Percentiles rank a stretch among this genome's conserved stretches.
These are phyloP conservation scores for Harmothoe impar DNA, from an alignment of 2,888 invertebrate genomes.

Conservation along the genomic window DNA sequence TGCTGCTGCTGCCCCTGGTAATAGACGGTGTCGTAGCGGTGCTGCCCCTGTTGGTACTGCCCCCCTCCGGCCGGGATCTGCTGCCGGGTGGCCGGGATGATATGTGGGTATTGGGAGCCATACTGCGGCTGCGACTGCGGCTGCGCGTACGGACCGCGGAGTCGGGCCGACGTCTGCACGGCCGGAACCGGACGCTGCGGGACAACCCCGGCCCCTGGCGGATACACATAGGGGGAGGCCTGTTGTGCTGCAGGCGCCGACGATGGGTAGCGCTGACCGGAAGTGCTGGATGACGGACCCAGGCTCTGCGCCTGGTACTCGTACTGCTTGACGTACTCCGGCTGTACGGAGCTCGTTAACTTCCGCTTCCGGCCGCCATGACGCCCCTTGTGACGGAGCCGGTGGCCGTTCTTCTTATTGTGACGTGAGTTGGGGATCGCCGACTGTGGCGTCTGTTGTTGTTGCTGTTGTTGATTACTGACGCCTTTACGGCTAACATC, in stretches of 20 bases:
- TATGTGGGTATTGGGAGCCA: slow-evolving; percentile 39
- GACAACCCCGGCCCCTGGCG: slow-evolving; percentile 23
- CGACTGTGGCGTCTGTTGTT: background rate
- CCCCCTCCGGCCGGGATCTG: background rate
- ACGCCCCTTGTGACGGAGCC: slow-evolving; percentile 54
- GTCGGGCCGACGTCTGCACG: slow-evolving; percentile 10
- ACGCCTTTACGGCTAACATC: background rate
- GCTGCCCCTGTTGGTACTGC: background rate
- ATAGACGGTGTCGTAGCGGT: slow-evolving; percentile 40
- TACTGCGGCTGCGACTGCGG: slow-evolving; percentile 5
- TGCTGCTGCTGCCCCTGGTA: background rate
- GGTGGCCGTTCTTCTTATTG: slow-evolving; percentile 56
- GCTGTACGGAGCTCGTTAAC: background rate
- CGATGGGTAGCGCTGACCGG: slow-evolving; percentile 15
- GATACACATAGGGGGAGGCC: slow-evolving; percentile 16
- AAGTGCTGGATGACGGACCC: slow-evolving; percentile 13
- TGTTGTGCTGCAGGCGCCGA: background rate
- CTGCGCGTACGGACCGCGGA: slow-evolving; percentile 16
- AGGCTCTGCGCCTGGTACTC: slow-evolving; percentile 58
- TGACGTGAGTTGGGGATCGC: slow-evolving; percentile 15
- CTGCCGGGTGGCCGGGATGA: slow-evolving; percentile 53
- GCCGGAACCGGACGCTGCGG: slow-evolving; percentile 1
- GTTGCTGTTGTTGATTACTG: background rate
- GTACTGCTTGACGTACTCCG: slow-evolving; percentile 16
- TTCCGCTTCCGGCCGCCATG: slow-evolving; percentile 45